Base-by-base conservation (phyloP, 2,113 vertebrate genomes). In the Platichthys stellatus region DNA sequence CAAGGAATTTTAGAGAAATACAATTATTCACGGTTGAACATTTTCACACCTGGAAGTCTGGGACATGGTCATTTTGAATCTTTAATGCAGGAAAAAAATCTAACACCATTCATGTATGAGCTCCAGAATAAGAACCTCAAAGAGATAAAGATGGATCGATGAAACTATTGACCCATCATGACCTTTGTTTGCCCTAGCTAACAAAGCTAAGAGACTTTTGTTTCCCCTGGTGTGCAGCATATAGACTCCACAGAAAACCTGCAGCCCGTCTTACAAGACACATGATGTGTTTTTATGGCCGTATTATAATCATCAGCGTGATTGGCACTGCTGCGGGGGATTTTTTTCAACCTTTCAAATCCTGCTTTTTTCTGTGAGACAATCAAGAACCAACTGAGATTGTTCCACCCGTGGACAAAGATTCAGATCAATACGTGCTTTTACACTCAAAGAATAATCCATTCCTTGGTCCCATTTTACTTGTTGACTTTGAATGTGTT, bases 401-500 rank as follows among this genome's bases (percentile, higher is more conserved):
- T 7, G 31, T 40, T 18, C 14, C 47, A 49, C 14, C 2, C 13
- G 4, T 49, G 47, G 15, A 17, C 12, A 11, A 49, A 18, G 13
- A 49, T 49, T 49, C 47, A 18, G 47, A 49, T 14, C 1, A 15
- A 18, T 18, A 31, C 47, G 1, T 5, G 14, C 14, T 17, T 49
- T 49, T 49, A 49, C 3, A 18, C 15, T 51, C 5, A 54, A 47
- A 47, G 11, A 47, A 47, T 5, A 49, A 49, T 49, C 17, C 51
- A 24, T 21, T 26, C 23, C 23, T 57, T 62, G 40, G 26, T 24
- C 45, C 70, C 68, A 58, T 76, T 71, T 76, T 43, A 57, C 47
- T 59, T 24, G 9, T 63, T 76, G 11, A 28, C 51, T 78, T 82
- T 64, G 12, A 35, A 38, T 40, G 31, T 26, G 60, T 59, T 58